phyloP scores from a whole-genome alignment of 2,888 invertebrate species.

The Drosophila vallismaia region DNA sequence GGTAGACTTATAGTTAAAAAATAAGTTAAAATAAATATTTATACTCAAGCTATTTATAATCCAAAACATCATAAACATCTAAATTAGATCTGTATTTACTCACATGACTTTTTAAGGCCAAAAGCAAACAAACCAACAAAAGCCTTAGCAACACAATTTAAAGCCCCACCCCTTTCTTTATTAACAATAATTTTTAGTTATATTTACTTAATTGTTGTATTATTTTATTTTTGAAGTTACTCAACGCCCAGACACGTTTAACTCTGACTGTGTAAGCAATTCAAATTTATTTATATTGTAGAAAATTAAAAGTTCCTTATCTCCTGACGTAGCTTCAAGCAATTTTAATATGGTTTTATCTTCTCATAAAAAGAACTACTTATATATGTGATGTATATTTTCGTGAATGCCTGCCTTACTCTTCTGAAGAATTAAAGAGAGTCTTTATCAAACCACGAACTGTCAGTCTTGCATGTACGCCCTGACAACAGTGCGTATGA shows the following conservation, averaged over 20 bases:
- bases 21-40: not conserved
- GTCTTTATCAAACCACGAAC: conserved; percentile 44
- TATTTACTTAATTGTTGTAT: not conserved
- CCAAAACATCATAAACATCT: too few species aligned
- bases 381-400: conserved; percentile 1
- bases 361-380: not conserved
- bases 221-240: conserved; percentile 1
- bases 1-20: not conserved
- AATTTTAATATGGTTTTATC: conserved; percentile 2
- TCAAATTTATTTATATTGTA: conserved; percentile 5
- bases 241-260: conserved; percentile 40
- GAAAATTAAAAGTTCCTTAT: not conserved
- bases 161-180: conserved; percentile 2
- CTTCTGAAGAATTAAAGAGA: conserved; percentile 12
- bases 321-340: not conserved
- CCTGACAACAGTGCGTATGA: conserved; percentile 67
- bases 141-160: too few species aligned
- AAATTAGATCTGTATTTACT: not conserved
- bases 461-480: conserved; percentile 64
- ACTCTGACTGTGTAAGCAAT: conserved; percentile 12
- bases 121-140: not conserved
- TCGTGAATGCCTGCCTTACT: conserved; percentile 3
- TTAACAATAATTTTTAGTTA: conserved; percentile 10
- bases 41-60: too few species aligned
- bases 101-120: not conserved